Percentiles rank a stretch among this genome's conserved stretches.
These are phyloP conservation scores for Loriculus beryllinus DNA, from an alignment of 2,797 vertebrate genomes.

Conservation along the genomic window DNA sequence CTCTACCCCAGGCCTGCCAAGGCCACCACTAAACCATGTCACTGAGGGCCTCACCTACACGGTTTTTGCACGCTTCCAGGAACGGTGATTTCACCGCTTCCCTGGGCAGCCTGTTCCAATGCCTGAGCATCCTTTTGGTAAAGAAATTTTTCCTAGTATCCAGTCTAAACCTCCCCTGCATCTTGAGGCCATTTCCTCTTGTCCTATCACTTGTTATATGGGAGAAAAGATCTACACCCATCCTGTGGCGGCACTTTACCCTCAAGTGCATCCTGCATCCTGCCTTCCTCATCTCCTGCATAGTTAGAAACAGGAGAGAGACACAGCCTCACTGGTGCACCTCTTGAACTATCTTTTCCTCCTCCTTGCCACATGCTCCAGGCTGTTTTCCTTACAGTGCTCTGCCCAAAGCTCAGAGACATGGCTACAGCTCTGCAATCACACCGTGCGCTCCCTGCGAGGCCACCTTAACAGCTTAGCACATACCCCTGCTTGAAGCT, in stretches of 20 bases:
- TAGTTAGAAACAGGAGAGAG: neutral
- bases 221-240: neutral
- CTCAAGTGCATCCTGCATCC: fast-evolving
- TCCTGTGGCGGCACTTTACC: neutral
- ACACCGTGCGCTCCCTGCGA: fast-evolving
- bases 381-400: neutral
- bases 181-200: neutral
- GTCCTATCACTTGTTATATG: neutral
- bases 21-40: neutral
- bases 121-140: neutral
- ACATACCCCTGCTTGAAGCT: fast-evolving
- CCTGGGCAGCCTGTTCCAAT: neutral
- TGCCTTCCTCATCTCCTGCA: neutral
- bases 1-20: neutral
- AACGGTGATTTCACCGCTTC: neutral
- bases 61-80: neutral
- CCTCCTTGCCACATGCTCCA: neutral
- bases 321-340: neutral
- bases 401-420: neutral
- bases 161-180: neutral
- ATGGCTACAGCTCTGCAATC: neutral
- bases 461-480: neutral
- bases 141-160: neutral
- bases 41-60: neutral
- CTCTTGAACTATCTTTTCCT: neutral